Evolutionary conservation across 2,888 invertebrate genomes (phyloP).

Genomic region (Drosophila subquinaria): DNA sequence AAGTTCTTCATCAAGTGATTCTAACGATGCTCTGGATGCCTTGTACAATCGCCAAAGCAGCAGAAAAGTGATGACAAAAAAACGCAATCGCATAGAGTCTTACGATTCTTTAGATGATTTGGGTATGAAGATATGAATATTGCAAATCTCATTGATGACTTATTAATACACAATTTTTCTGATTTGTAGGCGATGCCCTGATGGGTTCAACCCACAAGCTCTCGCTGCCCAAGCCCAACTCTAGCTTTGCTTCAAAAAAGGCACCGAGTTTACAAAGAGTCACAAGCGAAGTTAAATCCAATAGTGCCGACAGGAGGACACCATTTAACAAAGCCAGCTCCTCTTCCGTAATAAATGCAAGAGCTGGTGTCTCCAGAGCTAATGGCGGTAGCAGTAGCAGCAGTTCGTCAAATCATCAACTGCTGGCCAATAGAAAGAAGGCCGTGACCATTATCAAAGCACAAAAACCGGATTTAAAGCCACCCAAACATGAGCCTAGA

Average conservation of each 20-base stretch:
- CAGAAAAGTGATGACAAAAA: conserved; percentile 37
- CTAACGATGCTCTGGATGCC: conserved; percentile 59
- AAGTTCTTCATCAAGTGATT: conserved; percentile 64
- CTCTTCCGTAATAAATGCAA: conserved; percentile 7
- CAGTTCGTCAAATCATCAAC: conserved; percentile 12
- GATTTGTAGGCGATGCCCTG: conserved; percentile 46
- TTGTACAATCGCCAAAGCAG: conserved; percentile 47
- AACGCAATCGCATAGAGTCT: conserved; percentile 54
- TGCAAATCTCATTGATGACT: neutral
- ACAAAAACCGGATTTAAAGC: conserved; percentile 44
- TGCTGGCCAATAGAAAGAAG: conserved; percentile 33
- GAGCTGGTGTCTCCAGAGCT: neutral
- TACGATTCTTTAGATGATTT: conserved; percentile 78
- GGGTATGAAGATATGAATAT: conserved; percentile 49
- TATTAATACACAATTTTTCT: neutral
- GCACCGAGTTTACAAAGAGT: conserved; percentile 10
- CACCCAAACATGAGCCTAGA: conserved; percentile 55
- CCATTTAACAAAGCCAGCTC: conserved; percentile 12
- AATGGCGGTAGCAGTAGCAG: conserved; percentile 39
- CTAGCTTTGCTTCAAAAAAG: neutral
- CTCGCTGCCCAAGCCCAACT: conserved; percentile 28
- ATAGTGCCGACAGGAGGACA: conserved; percentile 7
- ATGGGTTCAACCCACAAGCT: conserved; percentile 46
- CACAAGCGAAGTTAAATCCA: conserved; percentile 15
- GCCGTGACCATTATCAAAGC: conserved; percentile 57